A percentile compares a stretch with the other conserved stretches of the same genome.
Evolutionary conservation across 2,797 vertebrate species (phyloP).

Genomic region (Leptodactylus fallax): DNA sequence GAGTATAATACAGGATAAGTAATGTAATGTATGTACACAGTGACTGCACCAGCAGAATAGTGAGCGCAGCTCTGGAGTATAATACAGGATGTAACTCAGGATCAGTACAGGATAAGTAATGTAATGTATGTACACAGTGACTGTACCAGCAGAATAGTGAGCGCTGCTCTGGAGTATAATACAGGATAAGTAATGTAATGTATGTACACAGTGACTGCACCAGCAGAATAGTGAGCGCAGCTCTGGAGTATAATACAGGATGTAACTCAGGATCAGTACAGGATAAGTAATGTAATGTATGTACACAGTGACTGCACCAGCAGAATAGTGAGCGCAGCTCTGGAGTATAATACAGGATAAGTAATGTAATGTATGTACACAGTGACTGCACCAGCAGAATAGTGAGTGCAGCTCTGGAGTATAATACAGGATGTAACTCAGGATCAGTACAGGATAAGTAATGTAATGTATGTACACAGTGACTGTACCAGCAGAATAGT

Average conservation of each 20-base stretch:
- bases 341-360: not conserved
- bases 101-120: constrained; percentile 9
- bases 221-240: not conserved
- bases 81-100: no score
- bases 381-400: no score
- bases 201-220: not conserved
- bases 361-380: not conserved
- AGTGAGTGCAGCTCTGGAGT: no score
- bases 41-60: no score
- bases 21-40: not conserved
- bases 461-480: not conserved
- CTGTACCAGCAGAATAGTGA: no score
- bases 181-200: constrained; percentile 4
- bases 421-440: not conserved
- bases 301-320: no score
- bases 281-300: not conserved
- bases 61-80: no score
- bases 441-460: no score
- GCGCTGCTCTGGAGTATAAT: not conserved
- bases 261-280: no score
- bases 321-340: no score
- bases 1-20: not conserved
- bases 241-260: not conserved
- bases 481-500: no score
- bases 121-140: not conserved